These are phyloP conservation scores for Orius laevigatus DNA, from an alignment of 1,140 invertebrate species.

Conservation along the genomic window DNA sequence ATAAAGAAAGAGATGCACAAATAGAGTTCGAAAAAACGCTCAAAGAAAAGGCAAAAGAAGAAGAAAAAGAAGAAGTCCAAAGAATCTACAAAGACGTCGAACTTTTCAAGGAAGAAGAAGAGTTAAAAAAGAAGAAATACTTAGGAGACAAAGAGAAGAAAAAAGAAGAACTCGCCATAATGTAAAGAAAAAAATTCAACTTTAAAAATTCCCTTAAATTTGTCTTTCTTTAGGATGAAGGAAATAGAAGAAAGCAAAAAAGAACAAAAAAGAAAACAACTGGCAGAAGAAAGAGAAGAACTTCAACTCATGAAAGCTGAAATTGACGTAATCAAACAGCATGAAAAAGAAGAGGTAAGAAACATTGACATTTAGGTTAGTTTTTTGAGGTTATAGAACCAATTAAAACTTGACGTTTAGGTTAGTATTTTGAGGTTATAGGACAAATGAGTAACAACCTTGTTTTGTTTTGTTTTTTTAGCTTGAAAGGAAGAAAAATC, in stretches of 20 bases:
- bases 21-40: conserved; percentile 18
- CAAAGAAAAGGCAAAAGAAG: conserved; percentile 16
- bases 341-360: conserved; percentile 17
- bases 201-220: too few relatives aligned
- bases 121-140: conserved; percentile 13
- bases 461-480: conserved; percentile 10
- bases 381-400: background rate
- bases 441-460: background rate
- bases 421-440: background rate
- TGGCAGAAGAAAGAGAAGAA: conserved; percentile 13
- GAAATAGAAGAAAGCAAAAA: conserved; percentile 7
- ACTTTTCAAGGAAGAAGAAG: conserved; percentile 16
- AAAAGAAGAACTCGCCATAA: conserved; percentile 10
- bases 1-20: conserved; percentile 17
- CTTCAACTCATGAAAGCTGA: conserved; percentile 14
- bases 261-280: conserved; percentile 8
- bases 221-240: too few relatives aligned
- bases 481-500: conserved; percentile 12
- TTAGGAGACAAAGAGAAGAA: conserved; percentile 12
- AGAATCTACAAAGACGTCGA: conserved; percentile 15
- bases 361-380: background rate
- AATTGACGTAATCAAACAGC: conserved; percentile 13
- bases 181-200: too few relatives aligned
- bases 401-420: background rate
- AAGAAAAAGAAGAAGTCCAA: conserved; percentile 15